Conservation (phyloP, 2,113 vertebrate species). For the Ochotona princeps region DNA sequence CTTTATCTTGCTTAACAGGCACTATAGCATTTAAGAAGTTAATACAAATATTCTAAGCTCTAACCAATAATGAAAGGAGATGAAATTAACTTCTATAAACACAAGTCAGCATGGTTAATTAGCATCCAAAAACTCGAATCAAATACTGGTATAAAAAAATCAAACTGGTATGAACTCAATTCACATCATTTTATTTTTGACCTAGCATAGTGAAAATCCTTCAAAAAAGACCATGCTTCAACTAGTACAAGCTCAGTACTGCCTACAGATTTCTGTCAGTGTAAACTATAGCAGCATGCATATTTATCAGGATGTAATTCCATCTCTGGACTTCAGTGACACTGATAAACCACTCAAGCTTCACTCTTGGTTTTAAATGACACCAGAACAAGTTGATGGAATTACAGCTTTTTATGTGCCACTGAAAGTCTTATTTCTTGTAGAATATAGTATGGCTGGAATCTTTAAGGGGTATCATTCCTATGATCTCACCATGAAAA, state of each 20-base stretch:
- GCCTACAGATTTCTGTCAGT: slow-evolving; percentile 75
- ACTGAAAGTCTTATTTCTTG: slow-evolving; percentile 59
- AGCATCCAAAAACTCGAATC: neutral
- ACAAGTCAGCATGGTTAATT: neutral
- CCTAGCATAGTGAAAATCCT: neutral
- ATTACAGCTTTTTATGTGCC: slow-evolving; percentile 74
- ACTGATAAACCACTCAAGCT: slow-evolving; percentile 76
- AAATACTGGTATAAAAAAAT: slow-evolving; percentile 25
- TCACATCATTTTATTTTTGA: slow-evolving; percentile 39
- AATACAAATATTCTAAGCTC: slow-evolving; percentile 49
- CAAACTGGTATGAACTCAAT: neutral
- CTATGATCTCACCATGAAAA: slow-evolving; percentile 30
- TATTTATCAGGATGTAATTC: slow-evolving; percentile 81
- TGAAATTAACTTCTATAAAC: slow-evolving; percentile 57
- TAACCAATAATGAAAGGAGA: slow-evolving; percentile 31
- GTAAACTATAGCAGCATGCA: slow-evolving; percentile 67
- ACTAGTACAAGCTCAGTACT: slow-evolving; percentile 66
- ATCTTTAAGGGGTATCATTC: slow-evolving; percentile 35
- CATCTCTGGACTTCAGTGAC: slow-evolving; percentile 77
- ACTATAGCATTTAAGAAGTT: slow-evolving; percentile 1
- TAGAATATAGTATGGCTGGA: slow-evolving; percentile 51
- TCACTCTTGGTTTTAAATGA: slow-evolving; percentile 72
- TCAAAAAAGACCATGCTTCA: slow-evolving; percentile 44
- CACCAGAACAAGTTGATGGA: slow-evolving; percentile 76
- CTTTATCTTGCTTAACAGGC: slow-evolving; percentile 50